These are phyloP conservation scores for Caranx ignobilis DNA, from an alignment of 2,113 vertebrate genomes.

Conservation along the genomic window DNA sequence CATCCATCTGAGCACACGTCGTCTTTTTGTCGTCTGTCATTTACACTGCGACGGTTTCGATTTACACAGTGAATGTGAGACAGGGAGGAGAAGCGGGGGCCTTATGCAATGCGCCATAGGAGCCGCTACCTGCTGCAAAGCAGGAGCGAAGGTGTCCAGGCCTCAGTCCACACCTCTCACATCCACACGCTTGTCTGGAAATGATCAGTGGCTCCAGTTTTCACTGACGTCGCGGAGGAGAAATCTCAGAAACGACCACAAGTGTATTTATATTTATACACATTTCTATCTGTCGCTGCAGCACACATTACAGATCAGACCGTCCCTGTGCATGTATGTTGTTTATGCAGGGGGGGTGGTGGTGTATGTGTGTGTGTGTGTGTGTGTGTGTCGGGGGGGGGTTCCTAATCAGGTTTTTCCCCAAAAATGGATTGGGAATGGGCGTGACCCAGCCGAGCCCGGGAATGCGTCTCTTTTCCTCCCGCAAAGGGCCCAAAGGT, in stretches of 20 bases:
- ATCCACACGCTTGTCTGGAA: background rate
- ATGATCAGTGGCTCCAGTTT: conserved; percentile 9
- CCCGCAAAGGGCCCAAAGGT: conserved; percentile 53
- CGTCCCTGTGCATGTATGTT: conserved; percentile 51
- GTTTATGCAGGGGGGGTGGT: no score
- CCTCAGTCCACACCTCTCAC: background rate
- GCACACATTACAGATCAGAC: conserved; percentile 59
- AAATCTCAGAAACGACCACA: conserved; percentile 1
- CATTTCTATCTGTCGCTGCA: conserved; percentile 17
- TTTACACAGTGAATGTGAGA: background rate
- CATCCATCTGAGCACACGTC: background rate
- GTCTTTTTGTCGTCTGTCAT: background rate
- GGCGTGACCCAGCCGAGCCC: conserved; percentile 66
- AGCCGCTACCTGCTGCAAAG: conserved; percentile 9
- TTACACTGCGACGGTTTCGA: conserved; percentile 12
- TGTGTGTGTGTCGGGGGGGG: conserved; percentile 24
- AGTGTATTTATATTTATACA: background rate
- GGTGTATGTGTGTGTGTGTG: no score
- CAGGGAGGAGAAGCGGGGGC: background rate
- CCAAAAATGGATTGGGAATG: conserved; percentile 48
- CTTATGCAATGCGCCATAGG: conserved; percentile 17
- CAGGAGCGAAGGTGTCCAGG: conserved; percentile 5
- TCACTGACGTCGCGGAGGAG: background rate
- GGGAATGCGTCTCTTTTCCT: conserved; percentile 49
- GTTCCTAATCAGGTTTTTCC: conserved; percentile 62